Evolutionary conservation across 64 coral and sea anemone genomes (phyloP).

Genomic region (Cladopsammia gracilis): DNA sequence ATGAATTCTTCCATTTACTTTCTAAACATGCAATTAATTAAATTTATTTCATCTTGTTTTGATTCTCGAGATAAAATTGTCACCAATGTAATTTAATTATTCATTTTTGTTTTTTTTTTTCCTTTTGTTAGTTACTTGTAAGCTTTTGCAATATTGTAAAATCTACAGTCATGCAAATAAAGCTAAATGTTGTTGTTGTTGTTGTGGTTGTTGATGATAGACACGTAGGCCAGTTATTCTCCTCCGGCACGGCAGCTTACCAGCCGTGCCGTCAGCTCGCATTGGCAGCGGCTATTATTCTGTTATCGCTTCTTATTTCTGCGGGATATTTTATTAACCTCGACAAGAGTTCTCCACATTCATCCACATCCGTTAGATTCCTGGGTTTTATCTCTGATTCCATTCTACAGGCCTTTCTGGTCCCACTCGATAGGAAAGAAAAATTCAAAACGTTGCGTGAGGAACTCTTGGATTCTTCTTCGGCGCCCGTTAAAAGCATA

Average conservation of each 20-base stretch:
- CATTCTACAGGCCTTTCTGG: conserved; percentile 21
- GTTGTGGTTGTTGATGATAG: too few species aligned
- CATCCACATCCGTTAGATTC: conserved; percentile 57
- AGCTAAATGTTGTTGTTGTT: too few species aligned
- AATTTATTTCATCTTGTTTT: too few species aligned
- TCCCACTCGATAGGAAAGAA: background rate
- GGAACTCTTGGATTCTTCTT: background rate
- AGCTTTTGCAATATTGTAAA: too few species aligned
- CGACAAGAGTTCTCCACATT: background rate
- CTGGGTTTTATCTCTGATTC: conserved; percentile 73
- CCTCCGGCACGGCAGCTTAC: background rate
- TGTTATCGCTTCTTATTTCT: background rate
- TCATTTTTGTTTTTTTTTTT: too few species aligned
- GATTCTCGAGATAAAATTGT: too few species aligned
- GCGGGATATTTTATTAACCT: conserved; percentile 65
- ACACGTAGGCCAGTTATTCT: conserved; percentile 40
- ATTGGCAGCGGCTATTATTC: conserved; percentile 7
- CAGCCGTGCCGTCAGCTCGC: conserved; percentile 8
- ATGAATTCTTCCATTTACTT: too few species aligned
- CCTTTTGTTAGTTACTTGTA: too few species aligned
- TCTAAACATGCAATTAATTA: too few species aligned
- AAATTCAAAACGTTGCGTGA: conserved; percentile 23
- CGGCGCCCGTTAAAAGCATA: background rate
- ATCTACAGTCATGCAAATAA: too few species aligned
- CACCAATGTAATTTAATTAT: too few species aligned